Evolutionary conservation across 2,888 invertebrate genomes (phyloP), one percentile per base, ranked within the genome.

Genomic region (Acanthococcus lagerstroemiae): DNA sequence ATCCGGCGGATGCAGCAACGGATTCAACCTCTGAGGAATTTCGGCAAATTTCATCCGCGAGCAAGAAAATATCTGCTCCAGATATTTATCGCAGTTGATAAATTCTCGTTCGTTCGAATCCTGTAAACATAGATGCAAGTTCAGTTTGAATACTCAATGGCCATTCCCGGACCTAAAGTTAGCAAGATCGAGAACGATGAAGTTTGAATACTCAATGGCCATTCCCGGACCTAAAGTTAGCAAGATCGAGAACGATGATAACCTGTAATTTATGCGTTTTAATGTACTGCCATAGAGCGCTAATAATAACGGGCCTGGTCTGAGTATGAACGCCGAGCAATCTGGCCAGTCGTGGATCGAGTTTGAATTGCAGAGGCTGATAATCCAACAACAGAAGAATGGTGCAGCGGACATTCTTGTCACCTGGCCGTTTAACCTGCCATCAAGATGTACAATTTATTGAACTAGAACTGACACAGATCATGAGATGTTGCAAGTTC

Each of bases 281-380:
- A 71, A 97, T 96, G 78, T 99, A 99, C 80, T 99, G 97, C 99
- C 99, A 99, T 54, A 99, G 83, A 48, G 97, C 96, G 73, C 94
- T 94, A 72, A 99, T 96, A 71, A 99, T 96, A 63, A 95, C 95
- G 1, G 95, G 94, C 19, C 95, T 80, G 1, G 95, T 95, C 78
- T 95, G 95, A 9, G 97, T 96, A 78, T 97, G 96, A 67, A 99
- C 95, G 66, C 99, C 99, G 69, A 99, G 81, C 70, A 99, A 80
- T 54, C 97, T 84, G 55, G 99, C 97, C 73, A 99, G 82, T 55
- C 97, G 83, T 68, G 93, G 91, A 80, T 99, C 97, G 74, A 99
- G 80, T 80, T 99, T 99, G 79, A 96, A 99, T 81, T 99, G 97
- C 76, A 96, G 81, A 56, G 99, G 99, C 78, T 95, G 96, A 80